A percentile compares a stretch with the other conserved stretches of the same genome.
Evolutionary conservation across 2,888 invertebrate genomes (phyloP).

Genomic region (Osmoderma eremita): DNA sequence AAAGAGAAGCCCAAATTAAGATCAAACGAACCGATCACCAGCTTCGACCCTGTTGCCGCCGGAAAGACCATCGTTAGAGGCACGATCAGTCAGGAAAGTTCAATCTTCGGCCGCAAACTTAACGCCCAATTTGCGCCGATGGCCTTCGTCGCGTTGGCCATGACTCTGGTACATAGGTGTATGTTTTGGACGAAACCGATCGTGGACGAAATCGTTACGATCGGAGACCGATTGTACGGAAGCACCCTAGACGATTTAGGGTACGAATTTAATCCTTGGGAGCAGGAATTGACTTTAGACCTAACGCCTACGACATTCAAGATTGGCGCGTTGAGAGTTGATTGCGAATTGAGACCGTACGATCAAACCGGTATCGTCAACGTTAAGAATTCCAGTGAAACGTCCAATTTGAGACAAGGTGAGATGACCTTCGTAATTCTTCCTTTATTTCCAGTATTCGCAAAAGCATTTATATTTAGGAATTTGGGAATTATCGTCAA

Average conservation of each 20-base stretch:
- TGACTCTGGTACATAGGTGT: constrained; percentile 69
- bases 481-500: too few relatives aligned
- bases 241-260: constrained; percentile 67
- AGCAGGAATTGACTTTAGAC: constrained; percentile 65
- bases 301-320: constrained; percentile 62
- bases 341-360: constrained; percentile 63
- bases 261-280: constrained; percentile 68
- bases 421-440: constrained; percentile 14
- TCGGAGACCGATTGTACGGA: constrained; percentile 66
- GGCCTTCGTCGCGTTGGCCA: constrained; percentile 69
- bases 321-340: constrained; percentile 63
- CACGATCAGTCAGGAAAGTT: constrained; percentile 63
- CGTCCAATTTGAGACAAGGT: constrained; percentile 62
- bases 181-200: constrained; percentile 71
- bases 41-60: constrained; percentile 46
- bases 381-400: constrained; percentile 60
- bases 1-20: constrained; percentile 50
- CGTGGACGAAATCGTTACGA: constrained; percentile 66
- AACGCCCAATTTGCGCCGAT: constrained; percentile 68
- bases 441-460: too few relatives aligned
- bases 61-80: constrained; percentile 64
- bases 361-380: constrained; percentile 66
- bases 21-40: constrained; percentile 33
- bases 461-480: too few relatives aligned
- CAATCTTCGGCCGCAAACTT: constrained; percentile 66